A percentile compares a stretch with the other conserved stretches of the same genome.
Evolutionary conservation across 2,797 vertebrate genomes (phyloP).

Genomic region (Sciurus vulgaris): DNA sequence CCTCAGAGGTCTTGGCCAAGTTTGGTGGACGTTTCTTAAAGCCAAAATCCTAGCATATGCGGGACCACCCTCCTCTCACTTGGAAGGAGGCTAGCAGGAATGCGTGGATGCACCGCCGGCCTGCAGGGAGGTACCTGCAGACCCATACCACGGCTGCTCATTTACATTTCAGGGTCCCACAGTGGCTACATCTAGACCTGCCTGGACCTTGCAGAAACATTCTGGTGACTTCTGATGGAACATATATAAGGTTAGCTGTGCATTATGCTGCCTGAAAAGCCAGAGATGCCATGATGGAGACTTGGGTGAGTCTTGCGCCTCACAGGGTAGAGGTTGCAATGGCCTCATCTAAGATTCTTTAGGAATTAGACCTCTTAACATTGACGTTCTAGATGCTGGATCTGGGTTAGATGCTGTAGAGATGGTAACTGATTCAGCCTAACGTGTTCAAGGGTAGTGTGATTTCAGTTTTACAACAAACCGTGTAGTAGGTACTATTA

Average conservation of each 20-base stretch:
- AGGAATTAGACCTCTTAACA: not conserved
- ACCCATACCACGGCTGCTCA: accelerated
- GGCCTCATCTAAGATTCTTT: not conserved
- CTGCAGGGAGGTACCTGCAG: not conserved
- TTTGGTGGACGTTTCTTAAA: not conserved
- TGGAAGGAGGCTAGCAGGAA: not conserved
- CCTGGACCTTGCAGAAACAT: not conserved
- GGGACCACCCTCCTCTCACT: not conserved
- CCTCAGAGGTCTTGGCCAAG: not conserved
- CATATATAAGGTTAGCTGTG: not conserved
- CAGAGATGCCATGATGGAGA: not conserved
- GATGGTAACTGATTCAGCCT: not conserved
- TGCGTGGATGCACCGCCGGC: not conserved
- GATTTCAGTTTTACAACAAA: not conserved
- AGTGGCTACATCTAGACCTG: not conserved
- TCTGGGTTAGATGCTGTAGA: not conserved
- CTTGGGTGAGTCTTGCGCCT: not conserved
- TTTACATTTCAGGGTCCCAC: accelerated
- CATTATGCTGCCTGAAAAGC: not conserved
- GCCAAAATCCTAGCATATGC: not conserved
- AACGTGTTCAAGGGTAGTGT: not conserved
- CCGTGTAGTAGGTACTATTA: not conserved
- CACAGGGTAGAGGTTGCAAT: not conserved
- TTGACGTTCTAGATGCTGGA: not conserved
- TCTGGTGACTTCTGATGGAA: not conserved